Base-by-base conservation (phyloP, 2,113 vertebrate genomes). In the Sinocyclocheilus anophthalmus region DNA sequence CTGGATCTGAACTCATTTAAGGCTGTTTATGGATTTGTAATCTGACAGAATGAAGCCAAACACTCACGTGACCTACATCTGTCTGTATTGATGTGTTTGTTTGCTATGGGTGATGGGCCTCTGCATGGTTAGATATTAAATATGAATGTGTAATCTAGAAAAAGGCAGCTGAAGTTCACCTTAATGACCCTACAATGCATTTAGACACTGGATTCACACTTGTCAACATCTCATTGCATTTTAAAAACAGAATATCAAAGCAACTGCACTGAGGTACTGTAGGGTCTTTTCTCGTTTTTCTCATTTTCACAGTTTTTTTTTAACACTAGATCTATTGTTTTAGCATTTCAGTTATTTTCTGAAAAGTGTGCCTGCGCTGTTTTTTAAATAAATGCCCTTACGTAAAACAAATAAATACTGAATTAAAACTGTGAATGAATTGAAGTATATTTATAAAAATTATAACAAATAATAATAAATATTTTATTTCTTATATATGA, bases 51-150 rank as follows among this genome's bases (percentile, higher is more conserved):
- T 76, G 59, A 6, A 48, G 30, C 55, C 48, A 76, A 82, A 30
- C 8, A 0, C 45, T 67, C 45, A 84, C 33, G 45, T 88, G 89
- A 88, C 87, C 85, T 69, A 88, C 86, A 90, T 88, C 81, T 50
- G 39, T 81, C 76, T 53, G 42, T 26, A 59, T 22, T 70, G 59
- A 50, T 75, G 70, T 13, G 63, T 65, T 69, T 84, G 59, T 83
- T 24, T 73, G 12, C n/a, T 42, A 24, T 8, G 14, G n/a, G 67
- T 55, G 37, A 22, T 22, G 39, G n/a, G n/a, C 26, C 4, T 67
- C 53, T 75, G 24, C 61, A 65, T 4, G 69, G 57, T 63, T 42
- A 57, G 18, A 53, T 82, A 63, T 85, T 69, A 33, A 69, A 69
- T 69, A 69, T 69, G 30, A 69, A 69, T 69, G 65, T 18, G 14